These are phyloP conservation scores for Diaphora mendica DNA, from an alignment of 2,888 invertebrate genomes.

Conservation along the genomic window DNA sequence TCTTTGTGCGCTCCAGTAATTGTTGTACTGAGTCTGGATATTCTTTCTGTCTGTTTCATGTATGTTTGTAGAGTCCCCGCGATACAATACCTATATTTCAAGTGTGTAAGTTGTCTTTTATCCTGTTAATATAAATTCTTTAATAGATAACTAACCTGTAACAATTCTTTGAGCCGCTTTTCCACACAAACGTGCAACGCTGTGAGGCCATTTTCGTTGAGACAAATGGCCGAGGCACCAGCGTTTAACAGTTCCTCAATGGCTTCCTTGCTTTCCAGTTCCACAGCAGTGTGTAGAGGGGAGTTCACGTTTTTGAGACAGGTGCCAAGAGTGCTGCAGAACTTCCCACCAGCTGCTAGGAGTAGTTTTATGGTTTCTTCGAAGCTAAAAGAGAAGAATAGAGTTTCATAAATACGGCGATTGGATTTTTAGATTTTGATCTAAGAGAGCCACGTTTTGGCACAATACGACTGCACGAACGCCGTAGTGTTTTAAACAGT, in stretches of 20 bases:
- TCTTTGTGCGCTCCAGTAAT: too few relatives aligned
- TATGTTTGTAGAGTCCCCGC: too few relatives aligned
- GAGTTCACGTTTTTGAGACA: conserved; percentile 23
- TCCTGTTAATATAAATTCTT: too few relatives aligned
- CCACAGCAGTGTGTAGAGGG: conserved; percentile 53
- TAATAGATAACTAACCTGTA: conserved; percentile 34
- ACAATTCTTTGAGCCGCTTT: conserved; percentile 41
- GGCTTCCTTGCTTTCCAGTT: conserved; percentile 39
- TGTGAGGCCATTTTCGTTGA: conserved; percentile 44
- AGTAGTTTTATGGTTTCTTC: conserved; percentile 32
- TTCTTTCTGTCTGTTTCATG: too few relatives aligned
- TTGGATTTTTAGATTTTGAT: too few relatives aligned
- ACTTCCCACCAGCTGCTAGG: conserved; percentile 25
- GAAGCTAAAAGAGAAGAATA: conserved; percentile 30
- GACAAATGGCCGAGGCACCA: conserved; percentile 33
- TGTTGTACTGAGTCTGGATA: too few relatives aligned
- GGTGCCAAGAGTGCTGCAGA: conserved; percentile 9
- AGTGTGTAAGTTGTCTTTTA: too few relatives aligned
- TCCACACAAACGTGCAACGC: conserved; percentile 53
- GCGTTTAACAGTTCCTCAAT: conserved; percentile 35
- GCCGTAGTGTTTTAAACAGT: too few relatives aligned
- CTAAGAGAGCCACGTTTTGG: too few relatives aligned
- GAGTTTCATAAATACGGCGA: too few relatives aligned
- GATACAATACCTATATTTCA: too few relatives aligned
- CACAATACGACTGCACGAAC: too few relatives aligned